A percentile compares a stretch with the other conserved stretches of the same genome.
These are phyloP conservation scores for Vanacampus margaritifer DNA, from an alignment of 2,113 vertebrate species.

Conservation along the genomic window DNA sequence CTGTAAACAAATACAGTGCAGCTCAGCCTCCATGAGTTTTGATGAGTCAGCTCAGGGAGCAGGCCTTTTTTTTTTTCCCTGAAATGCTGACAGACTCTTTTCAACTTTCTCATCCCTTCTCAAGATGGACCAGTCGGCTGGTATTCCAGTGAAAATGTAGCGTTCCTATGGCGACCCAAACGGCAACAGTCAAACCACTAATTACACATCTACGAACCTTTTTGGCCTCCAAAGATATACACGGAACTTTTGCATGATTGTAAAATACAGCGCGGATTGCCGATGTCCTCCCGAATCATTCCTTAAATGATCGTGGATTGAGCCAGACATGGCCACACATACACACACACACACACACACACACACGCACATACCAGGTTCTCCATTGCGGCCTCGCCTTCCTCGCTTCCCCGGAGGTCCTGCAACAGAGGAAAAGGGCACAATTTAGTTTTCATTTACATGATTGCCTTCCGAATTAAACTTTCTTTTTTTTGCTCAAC, in stretches of 20 bases:
- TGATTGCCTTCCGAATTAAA: conserved; percentile 30
- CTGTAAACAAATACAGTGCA: neutral
- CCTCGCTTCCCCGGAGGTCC: conserved; percentile 96
- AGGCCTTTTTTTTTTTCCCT: neutral
- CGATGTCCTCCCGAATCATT: conserved; percentile 45
- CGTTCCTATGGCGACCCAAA: conserved; percentile 28
- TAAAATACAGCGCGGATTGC: conserved; percentile 33
- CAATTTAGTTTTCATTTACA: conserved; percentile 23
- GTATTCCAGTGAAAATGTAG: conserved; percentile 18
- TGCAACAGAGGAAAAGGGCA: conserved; percentile 55
- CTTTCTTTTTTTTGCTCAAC: too few relatives aligned
- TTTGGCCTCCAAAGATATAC: conserved; percentile 50
- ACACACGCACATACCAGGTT: conserved; percentile 83
- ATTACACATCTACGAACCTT: conserved; percentile 51
- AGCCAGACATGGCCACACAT: conserved; percentile 15
- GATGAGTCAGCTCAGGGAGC: too few relatives aligned
- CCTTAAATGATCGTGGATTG: conserved; percentile 32
- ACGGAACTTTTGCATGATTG: conserved; percentile 47
- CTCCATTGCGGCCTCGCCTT: conserved; percentile 93
- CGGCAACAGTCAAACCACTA: conserved; percentile 48
- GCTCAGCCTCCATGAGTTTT: neutral
- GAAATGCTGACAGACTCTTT: neutral
- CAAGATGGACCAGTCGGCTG: conserved; percentile 1
- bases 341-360: conserved; percentile 68
- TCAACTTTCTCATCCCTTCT: neutral